Evolutionary conservation across 2,113 vertebrate species (phyloP).

Genomic region (Mirounga angustirostris): DNA sequence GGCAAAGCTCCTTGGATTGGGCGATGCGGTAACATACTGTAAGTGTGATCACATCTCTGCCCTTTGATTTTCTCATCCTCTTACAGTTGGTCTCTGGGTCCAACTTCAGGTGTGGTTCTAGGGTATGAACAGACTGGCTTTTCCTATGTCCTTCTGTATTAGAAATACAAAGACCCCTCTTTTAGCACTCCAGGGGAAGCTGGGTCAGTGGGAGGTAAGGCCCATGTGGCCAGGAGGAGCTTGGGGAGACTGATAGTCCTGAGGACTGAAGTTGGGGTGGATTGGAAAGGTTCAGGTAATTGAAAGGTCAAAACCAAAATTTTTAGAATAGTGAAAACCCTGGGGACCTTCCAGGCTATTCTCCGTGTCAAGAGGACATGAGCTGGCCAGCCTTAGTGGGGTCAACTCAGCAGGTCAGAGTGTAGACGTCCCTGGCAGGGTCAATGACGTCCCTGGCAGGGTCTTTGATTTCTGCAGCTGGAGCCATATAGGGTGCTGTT

Average conservation of each 20-base stretch:
- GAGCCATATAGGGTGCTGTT: accelerated
- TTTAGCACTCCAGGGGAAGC: neutral
- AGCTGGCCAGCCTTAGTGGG: neutral
- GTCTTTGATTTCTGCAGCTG: neutral
- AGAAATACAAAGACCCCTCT: neutral
- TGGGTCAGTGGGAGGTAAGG: neutral
- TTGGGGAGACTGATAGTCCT: neutral
- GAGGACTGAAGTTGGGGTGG: too few relatives aligned
- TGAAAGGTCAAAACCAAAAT: too few relatives aligned
- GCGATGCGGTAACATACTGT: accelerated
- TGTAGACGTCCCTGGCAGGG: too few relatives aligned
- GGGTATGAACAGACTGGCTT: neutral
- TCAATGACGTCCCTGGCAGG: accelerated
- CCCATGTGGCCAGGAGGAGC: too few relatives aligned
- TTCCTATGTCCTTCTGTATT: neutral
- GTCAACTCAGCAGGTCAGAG: neutral
- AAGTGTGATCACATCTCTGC: neutral
- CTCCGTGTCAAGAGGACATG: neutral
- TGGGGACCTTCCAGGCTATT: neutral
- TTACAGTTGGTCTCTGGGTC: neutral
- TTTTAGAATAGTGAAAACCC: too few relatives aligned
- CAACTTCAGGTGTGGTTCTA: neutral
- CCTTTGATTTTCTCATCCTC: neutral
- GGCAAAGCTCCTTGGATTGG: accelerated
- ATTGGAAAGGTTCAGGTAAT: neutral